These are phyloP conservation scores for Catharus bicknelli DNA, from an alignment of 2,113 vertebrate species.

Conservation along the genomic window DNA sequence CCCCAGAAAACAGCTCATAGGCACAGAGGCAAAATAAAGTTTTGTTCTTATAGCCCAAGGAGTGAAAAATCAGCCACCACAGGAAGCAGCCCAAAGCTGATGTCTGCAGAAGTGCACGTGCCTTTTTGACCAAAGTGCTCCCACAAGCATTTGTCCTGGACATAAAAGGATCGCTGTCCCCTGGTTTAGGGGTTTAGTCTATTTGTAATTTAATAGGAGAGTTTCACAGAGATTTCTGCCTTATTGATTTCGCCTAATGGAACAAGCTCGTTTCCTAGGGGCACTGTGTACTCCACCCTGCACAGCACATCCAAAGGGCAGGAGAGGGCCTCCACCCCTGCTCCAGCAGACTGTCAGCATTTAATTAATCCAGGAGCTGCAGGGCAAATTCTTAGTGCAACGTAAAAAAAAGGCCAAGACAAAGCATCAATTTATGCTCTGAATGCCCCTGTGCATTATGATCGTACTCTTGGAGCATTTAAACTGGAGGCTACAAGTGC, in stretches of 20 bases:
- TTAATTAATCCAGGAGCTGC: constrained; percentile 68
- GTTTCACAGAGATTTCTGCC: constrained; percentile 47
- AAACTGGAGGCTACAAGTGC: neutral
- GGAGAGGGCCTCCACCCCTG: neutral
- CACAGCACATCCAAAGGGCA: neutral
- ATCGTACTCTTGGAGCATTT: neutral
- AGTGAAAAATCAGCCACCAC: neutral
- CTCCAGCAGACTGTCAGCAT: constrained; percentile 5
- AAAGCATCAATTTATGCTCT: constrained; percentile 51
- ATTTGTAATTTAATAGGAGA: constrained; percentile 45
- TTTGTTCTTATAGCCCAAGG: neutral
- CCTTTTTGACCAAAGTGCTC: neutral
- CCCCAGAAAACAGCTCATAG: neutral
- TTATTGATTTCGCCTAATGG: constrained; percentile 68
- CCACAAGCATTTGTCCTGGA: neutral
- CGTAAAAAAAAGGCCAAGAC: neutral
- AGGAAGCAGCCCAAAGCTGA: neutral
- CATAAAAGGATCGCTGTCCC: neutral
- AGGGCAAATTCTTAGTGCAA: constrained; percentile 51
- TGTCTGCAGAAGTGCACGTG: fast-evolving
- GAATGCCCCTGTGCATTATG: constrained; percentile 33
- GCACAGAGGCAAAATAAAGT: neutral
- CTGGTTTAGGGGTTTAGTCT: neutral
- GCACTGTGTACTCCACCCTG: constrained; percentile 1
- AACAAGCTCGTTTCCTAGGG: constrained; percentile 47